Conservation (phyloP, 2,888 invertebrate species). For the Xanthostigma xanthostigma region DNA sequence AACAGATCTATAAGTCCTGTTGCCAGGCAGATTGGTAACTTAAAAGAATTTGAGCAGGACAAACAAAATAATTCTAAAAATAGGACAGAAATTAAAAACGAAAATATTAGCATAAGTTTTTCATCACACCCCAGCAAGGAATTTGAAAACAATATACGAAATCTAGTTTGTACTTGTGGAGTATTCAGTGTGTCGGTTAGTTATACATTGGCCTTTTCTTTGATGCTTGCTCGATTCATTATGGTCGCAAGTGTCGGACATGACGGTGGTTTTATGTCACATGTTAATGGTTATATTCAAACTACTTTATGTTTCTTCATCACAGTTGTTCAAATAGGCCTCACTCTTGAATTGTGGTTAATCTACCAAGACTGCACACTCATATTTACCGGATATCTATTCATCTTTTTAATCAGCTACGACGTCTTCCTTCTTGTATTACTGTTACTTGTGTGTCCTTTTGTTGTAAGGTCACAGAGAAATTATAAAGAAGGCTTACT, state of each 20-base stretch:
- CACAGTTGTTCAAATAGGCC: conserved; percentile 40
- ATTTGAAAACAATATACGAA: conserved; percentile 14
- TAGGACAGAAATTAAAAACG: background rate
- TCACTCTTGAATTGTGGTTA: conserved; percentile 31
- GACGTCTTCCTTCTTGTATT: conserved; percentile 42
- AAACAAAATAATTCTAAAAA: background rate
- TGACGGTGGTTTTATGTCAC: conserved; percentile 50
- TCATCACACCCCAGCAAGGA: background rate
- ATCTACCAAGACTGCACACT: conserved; percentile 33
- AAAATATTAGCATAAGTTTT: background rate
- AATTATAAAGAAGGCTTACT: conserved; percentile 53
- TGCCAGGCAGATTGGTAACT: too few species aligned
- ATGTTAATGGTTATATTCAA: conserved; percentile 55
- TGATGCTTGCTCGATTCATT: conserved; percentile 45
- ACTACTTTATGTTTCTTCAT: conserved; percentile 47
- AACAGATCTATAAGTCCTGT: too few species aligned
- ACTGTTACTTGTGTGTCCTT: conserved; percentile 40
- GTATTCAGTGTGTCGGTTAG: conserved; percentile 41
- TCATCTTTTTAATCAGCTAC: conserved; percentile 40
- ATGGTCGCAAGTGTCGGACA: conserved; percentile 49
- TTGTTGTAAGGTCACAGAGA: conserved; percentile 44
- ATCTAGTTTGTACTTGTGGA: conserved; percentile 36
- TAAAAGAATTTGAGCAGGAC: background rate
- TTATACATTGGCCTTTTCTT: conserved; percentile 45
- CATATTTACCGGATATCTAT: conserved; percentile 31